phyloP scores from a whole-genome alignment of 2,113 vertebrate species.

The Spea multiplicata region DNA sequence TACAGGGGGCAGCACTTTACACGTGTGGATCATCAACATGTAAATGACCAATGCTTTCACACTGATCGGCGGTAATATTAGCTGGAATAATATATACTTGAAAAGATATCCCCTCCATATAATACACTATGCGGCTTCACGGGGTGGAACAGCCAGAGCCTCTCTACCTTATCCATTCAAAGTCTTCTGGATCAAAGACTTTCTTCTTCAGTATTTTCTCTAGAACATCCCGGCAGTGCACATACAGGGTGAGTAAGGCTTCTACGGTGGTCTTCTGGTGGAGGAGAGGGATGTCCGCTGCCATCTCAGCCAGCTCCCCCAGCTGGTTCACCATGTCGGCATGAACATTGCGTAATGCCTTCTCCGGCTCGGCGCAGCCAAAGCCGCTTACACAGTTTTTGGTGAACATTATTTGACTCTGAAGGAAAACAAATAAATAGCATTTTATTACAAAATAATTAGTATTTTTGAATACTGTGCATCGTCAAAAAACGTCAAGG shows the following conservation, averaged over 20 bases:
- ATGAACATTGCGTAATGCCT: conserved; percentile 45
- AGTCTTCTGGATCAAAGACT: conserved; percentile 55
- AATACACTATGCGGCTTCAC: too few relatives aligned
- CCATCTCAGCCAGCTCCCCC: conserved; percentile 48
- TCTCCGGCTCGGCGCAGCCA: conserved; percentile 38
- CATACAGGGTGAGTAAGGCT: conserved; percentile 53
- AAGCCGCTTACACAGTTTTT: conserved; percentile 58
- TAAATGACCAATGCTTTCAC: too few relatives aligned
- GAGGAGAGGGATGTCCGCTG: conserved; percentile 21
- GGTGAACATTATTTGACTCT: conserved; percentile 68
- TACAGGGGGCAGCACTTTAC: too few relatives aligned
- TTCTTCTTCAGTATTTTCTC: conserved; percentile 50
- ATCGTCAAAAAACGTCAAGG: too few relatives aligned
- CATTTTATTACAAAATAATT: too few relatives aligned
- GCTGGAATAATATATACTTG: too few relatives aligned
- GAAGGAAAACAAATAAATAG: conserved; percentile 18
- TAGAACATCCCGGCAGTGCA: conserved; percentile 61
- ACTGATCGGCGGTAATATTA: too few relatives aligned
- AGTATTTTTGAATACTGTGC: too few relatives aligned
- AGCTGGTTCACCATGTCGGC: conserved; percentile 41
- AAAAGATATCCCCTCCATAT: too few relatives aligned
- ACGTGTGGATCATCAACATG: too few relatives aligned
- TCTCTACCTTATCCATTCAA: conserved; percentile 66
- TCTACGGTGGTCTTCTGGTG: conserved; percentile 55
- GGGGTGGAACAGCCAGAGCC: too few relatives aligned